phyloP scores from a whole-genome alignment of 2,888 invertebrate species.

The Timema cristinae region DNA sequence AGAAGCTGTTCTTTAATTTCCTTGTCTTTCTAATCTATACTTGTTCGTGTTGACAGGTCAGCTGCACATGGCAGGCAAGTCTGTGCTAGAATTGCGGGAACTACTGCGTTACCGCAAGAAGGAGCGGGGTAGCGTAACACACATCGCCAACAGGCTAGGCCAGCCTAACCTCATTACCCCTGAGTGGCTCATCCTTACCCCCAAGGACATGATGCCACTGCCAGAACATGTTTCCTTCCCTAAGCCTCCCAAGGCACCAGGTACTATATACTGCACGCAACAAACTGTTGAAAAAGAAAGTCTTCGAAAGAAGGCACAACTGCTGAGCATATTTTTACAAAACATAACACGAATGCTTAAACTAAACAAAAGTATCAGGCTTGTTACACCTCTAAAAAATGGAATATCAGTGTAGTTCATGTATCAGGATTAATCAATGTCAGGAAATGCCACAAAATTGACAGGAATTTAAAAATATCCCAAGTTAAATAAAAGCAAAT shows the following conservation, averaged over 20 bases:
- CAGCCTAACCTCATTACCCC: conserved; percentile 57
- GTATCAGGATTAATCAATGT: no score
- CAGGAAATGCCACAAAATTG: no score
- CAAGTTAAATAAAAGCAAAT: no score
- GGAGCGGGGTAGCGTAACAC: conserved; percentile 63
- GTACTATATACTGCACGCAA: conserved; percentile 42
- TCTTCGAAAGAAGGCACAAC: neutral
- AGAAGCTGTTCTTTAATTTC: neutral
- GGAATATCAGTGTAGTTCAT: no score
- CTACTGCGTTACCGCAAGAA: conserved; percentile 54
- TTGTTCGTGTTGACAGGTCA: conserved; percentile 38
- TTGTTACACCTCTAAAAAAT: no score
- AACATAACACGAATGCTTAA: neutral
- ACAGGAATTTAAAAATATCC: no score
- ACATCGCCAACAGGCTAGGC: conserved; percentile 66
- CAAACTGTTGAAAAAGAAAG: no score
- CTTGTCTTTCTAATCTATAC: neutral
- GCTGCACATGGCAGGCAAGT: conserved; percentile 55
- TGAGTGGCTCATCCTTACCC: conserved; percentile 71
- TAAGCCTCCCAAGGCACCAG: conserved; percentile 84
- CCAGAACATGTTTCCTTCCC: conserved; percentile 82
- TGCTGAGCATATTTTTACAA: neutral
- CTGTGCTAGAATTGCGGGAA: conserved; percentile 53
- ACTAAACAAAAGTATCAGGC: neutral
- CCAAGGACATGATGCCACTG: conserved; percentile 71